Conservation (phyloP, 2,113 vertebrate genomes). For the Hemicordylus capensis region DNA sequence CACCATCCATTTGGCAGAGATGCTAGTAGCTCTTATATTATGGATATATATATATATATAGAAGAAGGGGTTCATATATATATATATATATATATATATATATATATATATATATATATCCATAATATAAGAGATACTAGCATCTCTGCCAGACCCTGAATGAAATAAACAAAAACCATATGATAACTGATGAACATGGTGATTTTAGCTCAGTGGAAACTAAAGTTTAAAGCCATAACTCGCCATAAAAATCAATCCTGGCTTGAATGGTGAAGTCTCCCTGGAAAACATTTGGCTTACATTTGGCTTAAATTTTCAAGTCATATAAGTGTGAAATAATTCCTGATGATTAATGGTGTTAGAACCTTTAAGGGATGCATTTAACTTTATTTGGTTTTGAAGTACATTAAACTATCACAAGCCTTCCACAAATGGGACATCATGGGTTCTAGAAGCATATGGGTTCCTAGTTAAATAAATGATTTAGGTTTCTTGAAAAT, state of each 20-base stretch:
- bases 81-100: no score
- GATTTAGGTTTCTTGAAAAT: background rate
- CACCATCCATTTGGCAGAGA: no score
- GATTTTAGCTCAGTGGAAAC: background rate
- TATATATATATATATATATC: background rate
- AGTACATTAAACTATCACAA: background rate
- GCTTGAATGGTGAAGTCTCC: background rate
- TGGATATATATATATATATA: no score
- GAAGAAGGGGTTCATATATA: no score
- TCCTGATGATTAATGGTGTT: background rate
- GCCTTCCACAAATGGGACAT: background rate
- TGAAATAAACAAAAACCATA: background rate
- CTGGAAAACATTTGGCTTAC: slow-evolving; percentile 3
- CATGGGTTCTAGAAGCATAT: background rate
- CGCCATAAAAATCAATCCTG: background rate
- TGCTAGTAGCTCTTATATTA: no score
- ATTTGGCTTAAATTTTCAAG: slow-evolving; percentile 13
- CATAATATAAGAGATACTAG: background rate
- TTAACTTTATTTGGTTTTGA: background rate
- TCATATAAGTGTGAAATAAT: slow-evolving; percentile 10
- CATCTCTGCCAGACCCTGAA: background rate
- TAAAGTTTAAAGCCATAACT: background rate
- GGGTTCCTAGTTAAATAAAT: background rate
- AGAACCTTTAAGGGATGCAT: background rate
- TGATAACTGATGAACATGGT: background rate